Evolutionary conservation across 1,140 invertebrate genomes (phyloP), one percentile per base, ranked within the genome.

Genomic region (Acromyrmex heyeri): DNA sequence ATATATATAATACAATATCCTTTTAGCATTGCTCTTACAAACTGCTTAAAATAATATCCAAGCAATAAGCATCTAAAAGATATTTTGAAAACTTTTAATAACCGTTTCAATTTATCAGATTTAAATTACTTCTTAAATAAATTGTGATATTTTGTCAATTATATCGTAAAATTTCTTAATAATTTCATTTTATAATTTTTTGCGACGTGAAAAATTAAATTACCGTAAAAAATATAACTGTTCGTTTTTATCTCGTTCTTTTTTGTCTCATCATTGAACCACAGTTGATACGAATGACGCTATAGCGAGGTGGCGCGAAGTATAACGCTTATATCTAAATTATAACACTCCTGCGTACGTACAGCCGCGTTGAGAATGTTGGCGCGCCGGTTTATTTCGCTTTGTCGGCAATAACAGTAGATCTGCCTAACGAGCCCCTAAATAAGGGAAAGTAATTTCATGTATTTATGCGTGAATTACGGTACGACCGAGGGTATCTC

Each of bases 381-480:
- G n/a, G 67, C 57, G 79, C 50, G 57, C 69, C 79, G 79, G 69
- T 83, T 83, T 83, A 83, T 94, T 92, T 93, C 89, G 90, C 91
- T 92, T 92, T 92, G 93, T 92, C 89, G 93, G 93, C 94, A 94
- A 95, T 95, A 95, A 95, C 94, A 94, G 91, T 95, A 95, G 93
- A 95, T 95, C 94, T 94, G 93, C 91, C 90, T 95, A 95, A 95
- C 93, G 94, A 95, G 94, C 93, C 92, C 91, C 93, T 95, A 95
- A 95, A 95, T 94, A 95, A 95, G 94, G 91, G 92, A 91, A 93
- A 94, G 93, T 95, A 95, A 95, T 95, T 94, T 95, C 94, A 94
- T 94, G 94, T 95, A 95, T 95, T 95, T 95, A 95, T 95, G 94
- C 93, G 94, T 93, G 94, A 95, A 94, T 95, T 94, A 95, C 91